Evolutionary conservation across 37 sponge, comb jelly and placozoan genomes (phyloP), one percentile per base, ranked within the genome.

Genomic region (Theonella swinhoei): DNA sequence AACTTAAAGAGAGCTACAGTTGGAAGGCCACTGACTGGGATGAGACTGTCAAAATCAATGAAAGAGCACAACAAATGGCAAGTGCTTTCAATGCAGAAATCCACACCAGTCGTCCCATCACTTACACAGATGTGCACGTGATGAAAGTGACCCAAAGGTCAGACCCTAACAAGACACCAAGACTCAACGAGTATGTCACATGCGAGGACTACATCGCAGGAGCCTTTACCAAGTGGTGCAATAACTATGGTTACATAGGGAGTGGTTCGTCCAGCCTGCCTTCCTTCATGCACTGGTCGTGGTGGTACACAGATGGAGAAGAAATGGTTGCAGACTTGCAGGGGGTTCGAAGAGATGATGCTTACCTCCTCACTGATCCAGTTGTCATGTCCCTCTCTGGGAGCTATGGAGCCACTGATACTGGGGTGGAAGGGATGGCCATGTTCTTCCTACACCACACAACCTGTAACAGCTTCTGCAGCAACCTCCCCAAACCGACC

Each of bases 221-320:
- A 3, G 31, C 65, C 34, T 88, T 76, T 42, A 68, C 3, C 26
- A 88, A 88, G 40, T 88, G 88, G 88, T 70, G 77, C 71, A 81
- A 81, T 43, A 88, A 88, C 71, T 81, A 76, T 37, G 88, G 88
- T 31, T 88, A 62, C 43, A 76, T 88, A 7, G 64, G 72, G 20
- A 3, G 34, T 36, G 43, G 68, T 14, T 25, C 75, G 3, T 34
- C 32, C 20, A 43, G 33, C 19, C 66, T 88, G 88, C 88, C 82
- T 28, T 82, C 77, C 0, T 88, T 88, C 72, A 70, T 70, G 71
- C 88, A 88, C 72, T 88, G 88, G 88, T 75, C 69, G 30, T 88
- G 88, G 88, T 47, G 31, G 1, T 77, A 88, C 88, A 88, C 82
- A 34, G 39, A 42, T 39, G 82, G 83, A 25, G 62, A 88, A 23